Conservation (phyloP, 2,113 vertebrate genomes). For the Uria aalge region DNA sequence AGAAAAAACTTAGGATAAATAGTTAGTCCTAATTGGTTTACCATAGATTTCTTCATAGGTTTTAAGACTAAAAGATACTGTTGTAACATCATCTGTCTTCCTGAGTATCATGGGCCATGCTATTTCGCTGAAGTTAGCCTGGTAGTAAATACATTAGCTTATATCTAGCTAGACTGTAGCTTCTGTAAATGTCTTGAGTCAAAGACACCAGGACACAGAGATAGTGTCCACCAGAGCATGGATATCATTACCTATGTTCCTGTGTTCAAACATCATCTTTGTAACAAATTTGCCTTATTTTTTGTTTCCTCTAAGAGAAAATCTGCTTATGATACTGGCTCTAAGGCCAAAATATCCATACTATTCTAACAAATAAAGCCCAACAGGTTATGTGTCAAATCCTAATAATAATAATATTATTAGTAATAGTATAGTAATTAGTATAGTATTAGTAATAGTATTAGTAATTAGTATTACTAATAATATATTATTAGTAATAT, state of each 20-base stretch:
- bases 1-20: not conserved
- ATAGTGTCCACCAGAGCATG: not conserved
- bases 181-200: not conserved
- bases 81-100: not conserved
- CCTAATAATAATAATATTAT: too few species aligned
- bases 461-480: too few species aligned
- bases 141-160: not conserved
- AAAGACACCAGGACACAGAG: not conserved
- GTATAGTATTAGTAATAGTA: too few species aligned
- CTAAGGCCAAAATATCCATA: not conserved
- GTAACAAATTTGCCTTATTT: not conserved
- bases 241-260: not conserved
- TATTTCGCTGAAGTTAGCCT: not conserved
- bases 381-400: not conserved
- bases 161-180: not conserved
- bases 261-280: not conserved
- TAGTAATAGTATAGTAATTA: too few species aligned
- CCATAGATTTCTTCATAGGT: not conserved
- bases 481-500: too few species aligned
- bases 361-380: not conserved
- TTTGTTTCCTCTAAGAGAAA: not conserved
- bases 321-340: not conserved
- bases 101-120: not conserved
- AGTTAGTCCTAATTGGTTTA: not conserved
- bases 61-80: not conserved